Evolutionary conservation across 1,140 invertebrate species (phyloP), one percentile per base, ranked within the genome.

Genomic region (Lepidurus couesii): DNA sequence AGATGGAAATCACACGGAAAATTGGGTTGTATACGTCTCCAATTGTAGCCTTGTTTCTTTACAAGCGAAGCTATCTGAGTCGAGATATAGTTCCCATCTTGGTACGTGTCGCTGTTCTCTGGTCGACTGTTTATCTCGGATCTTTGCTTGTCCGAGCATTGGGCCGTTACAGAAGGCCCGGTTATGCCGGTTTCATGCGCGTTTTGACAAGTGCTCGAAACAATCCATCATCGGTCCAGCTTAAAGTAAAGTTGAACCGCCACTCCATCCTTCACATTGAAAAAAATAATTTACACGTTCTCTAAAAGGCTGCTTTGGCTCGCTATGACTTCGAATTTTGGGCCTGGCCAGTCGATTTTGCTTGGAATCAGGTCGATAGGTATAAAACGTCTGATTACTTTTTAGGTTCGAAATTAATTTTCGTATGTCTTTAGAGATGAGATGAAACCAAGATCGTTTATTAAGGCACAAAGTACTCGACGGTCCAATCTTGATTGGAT

Each of bases 301-400:
- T 34, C 34, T 34, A 34, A 34, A 34, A 91, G 82, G 86, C 87
- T 78, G 85, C 88, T 47, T 84, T 96, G 26, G 85, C 89, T 26
- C 88, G 88, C 65, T 97, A 92, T 86, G 95, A 97, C 83, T 96
- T 95, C 88, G 94, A 96, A 79, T 96, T 95, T 83, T 87, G 87
- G 83, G 88, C 89, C 6, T 96, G 93, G 93, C 93, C 94, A 26
- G 87, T 93, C 13, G 92, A 94, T 81, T 96, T 91, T 84, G 86
- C 86, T 82, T 86, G 88, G 83, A 82, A 82, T 79, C 83, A 85
- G 76, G 81, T 82, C 45, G 77, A 81, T 81, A 79, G 82, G 84
- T 85, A 81, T 81, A 81, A 79, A 73, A 75, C 26, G 42, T 34
- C 47, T 74, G 9, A 74, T 42, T 43, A 45, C 75, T 75, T 34